A percentile compares a stretch with the other conserved stretches of the same genome.
Conservation (phyloP, 23 tunicate species). For the Halocynthia aurantium region DNA sequence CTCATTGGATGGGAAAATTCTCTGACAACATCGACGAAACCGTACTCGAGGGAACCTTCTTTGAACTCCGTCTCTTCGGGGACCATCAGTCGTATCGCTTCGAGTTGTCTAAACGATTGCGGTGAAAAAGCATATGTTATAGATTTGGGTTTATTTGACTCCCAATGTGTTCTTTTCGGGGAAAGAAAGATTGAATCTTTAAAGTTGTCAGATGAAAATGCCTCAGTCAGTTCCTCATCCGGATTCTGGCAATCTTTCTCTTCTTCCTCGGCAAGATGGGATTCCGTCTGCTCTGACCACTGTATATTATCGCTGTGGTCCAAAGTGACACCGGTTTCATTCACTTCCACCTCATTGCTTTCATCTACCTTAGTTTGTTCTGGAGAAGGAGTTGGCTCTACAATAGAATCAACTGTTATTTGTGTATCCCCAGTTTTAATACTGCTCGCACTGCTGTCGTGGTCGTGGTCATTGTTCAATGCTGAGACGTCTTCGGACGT, state of each 20-base stretch:
- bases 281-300: too few species aligned
- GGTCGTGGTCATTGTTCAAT: constrained; percentile 2
- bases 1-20: constrained; percentile 2
- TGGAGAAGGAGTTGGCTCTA: not conserved
- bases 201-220: not conserved
- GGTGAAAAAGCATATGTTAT: not conserved
- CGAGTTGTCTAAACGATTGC: constrained; percentile 10
- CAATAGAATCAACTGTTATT: not conserved
- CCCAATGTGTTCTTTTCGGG: not conserved
- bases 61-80: not conserved
- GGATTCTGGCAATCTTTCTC: too few species aligned
- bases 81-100: not conserved
- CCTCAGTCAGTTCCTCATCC: not conserved
- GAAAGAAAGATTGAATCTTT: not conserved
- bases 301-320: too few species aligned
- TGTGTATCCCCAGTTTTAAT: constrained; percentile 19
- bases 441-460: constrained; percentile 24
- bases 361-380: not conserved
- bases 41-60: not conserved
- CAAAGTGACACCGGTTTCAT: not conserved
- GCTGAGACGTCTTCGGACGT: too few species aligned
- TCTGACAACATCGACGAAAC: constrained; percentile 1
- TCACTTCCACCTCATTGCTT: not conserved
- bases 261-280: too few species aligned
- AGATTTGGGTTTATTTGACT: not conserved